Evolutionary conservation across 2,113 vertebrate species (phyloP), one percentile per base, ranked within the genome.

Genomic region (Piliocolobus tephrosceles): DNA sequence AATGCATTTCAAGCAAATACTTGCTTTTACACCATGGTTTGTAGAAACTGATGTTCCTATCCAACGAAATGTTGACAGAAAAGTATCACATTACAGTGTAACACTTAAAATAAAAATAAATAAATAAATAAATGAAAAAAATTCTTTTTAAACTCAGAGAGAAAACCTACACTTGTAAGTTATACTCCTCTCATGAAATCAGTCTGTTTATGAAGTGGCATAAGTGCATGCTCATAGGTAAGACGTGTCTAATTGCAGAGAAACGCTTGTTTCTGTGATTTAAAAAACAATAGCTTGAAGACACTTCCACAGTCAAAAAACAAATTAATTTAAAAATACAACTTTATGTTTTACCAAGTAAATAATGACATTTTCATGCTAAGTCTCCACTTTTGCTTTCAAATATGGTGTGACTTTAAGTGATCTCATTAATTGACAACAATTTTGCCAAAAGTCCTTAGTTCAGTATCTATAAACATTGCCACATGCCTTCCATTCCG

Each of bases 161-260:
- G 27, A 91, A 94, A 96, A 78, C 43, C 92, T 18, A 88, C 27
- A 75, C 8, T 3, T 75, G 4, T 78, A 78, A 40, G 23, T n/a
- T 55, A 47, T 23, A 97, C 43, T 79, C 16, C 11, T 92, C 76
- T 96, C 66, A 91, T 82, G 81, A 95, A 82, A 93, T 72, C 22
- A 76, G 16, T 13, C 47, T 70, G 20, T 86, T 85, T 91, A 25
- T 73, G 66, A 76, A 55, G 17, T 13, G 12, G 3, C 8, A 1
- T 66, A 94, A 45, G 22, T 75, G 1, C 10, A 81, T 22, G 30
- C 3, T 58, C 11, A 9, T 16, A 91, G 58, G 32, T 30, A 50
- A 79, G 6, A 55, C 25, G n/a, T 22, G 11, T 7, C 55, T 86
- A 93, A 83, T 2, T 66, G 13, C 43, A 94, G n/a, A 92, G 35